Conservation (phyloP, 2,113 vertebrate genomes). For the Willisornis vidua region DNA sequence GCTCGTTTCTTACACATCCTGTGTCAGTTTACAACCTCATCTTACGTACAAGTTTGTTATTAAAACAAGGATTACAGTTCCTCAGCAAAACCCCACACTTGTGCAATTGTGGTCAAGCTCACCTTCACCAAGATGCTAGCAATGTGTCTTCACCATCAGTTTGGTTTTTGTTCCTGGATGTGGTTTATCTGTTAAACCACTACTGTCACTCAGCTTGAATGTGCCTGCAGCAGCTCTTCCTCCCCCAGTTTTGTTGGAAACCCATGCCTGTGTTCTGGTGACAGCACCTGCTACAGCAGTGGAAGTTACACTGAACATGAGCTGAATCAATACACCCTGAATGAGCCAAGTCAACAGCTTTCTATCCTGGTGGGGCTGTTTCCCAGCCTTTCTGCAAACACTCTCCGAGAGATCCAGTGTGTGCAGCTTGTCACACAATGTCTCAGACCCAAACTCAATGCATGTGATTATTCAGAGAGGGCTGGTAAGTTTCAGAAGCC, state of each 20-base stretch:
- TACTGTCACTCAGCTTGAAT: background rate
- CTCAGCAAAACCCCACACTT: background rate
- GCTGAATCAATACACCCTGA: background rate
- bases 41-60: background rate
- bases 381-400: background rate
- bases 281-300: background rate
- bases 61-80: background rate
- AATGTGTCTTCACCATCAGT: background rate
- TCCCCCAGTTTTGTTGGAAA: background rate
- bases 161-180: background rate
- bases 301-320: background rate
- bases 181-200: background rate
- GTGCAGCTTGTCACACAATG: background rate
- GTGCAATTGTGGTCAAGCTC: background rate
- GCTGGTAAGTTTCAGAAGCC: background rate
- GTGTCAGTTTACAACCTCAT: background rate
- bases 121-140: background rate
- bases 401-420: background rate
- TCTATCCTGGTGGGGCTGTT: rapidly evolving
- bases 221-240: background rate
- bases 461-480: background rate
- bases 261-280: rapidly evolving
- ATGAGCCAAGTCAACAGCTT: rapidly evolving
- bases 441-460: background rate
- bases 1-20: background rate